Base-by-base conservation (phyloP, 2,113 vertebrate species). In the Chaetodon trifascialis region DNA sequence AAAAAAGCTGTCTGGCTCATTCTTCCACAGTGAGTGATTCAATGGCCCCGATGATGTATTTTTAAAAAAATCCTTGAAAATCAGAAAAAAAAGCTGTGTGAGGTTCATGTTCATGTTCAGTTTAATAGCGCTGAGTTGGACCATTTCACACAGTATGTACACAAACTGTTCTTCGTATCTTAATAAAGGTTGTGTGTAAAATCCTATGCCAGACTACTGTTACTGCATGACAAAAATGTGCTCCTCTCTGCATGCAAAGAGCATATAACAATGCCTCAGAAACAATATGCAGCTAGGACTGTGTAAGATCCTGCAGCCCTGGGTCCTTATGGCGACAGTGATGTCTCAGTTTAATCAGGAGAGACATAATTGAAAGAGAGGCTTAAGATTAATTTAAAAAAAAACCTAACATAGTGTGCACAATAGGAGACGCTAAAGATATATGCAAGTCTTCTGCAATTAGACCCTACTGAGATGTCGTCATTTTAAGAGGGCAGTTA, bases 301-400 rank as follows among this genome's bases (percentile, higher is more conserved):
- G 40, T 76, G 16, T 55, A 34, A 52, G 71, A 30, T 59, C 11
- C 11, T 55, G 72, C 52, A 67, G 51, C 30, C 15, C 14, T 47
- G 21, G 59, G 34, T 73, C n/a, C 73, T 44, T 58, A 78, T 86
- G 56, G 73, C 52, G 59, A 62, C 58, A 25, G 30, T 49, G 60
- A 80, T 78, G 44, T 52, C 66, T 75, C 65, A 52, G 25, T 42
- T 23, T 2, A 71, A 11, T 59, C 69, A 58, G 54, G 25, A 46
- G 42, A 34, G 23, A 19, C 16, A 16, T 73, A 4, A 59, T 58
- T 42, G 15, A 55, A 71, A 71, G 9, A 30, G n/a, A 56, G n/a
- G n/a, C n/a, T 25, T 70, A 42, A 58, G 40, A 30, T 46, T 17
- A 52, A 52, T 38, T 51, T 4, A 23, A 21, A 21, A 2, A 21